Evolutionary conservation across 1,140 invertebrate species (phyloP).

Genomic region (Delia radicum): DNA sequence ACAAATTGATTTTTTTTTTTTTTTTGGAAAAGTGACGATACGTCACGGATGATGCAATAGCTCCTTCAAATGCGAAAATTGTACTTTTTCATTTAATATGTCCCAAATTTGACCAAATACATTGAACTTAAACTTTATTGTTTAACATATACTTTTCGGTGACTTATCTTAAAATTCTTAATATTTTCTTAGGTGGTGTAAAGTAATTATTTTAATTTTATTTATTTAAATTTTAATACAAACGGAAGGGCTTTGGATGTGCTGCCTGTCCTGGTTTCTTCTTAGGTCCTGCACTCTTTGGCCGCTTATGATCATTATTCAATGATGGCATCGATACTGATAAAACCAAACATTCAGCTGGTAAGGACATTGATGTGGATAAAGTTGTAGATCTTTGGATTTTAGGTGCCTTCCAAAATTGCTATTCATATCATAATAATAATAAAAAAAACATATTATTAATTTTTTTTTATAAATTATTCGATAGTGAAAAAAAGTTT

Average conservation of each 20-base stretch:
- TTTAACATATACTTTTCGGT: too few relatives aligned
- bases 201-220: too few relatives aligned
- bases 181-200: too few relatives aligned
- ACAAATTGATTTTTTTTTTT: too few relatives aligned
- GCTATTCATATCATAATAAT: neutral
- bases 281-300: slow-evolving; percentile 52
- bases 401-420: slow-evolving; percentile 52
- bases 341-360: slow-evolving; percentile 52
- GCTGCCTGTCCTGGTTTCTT: slow-evolving; percentile 49
- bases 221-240: slow-evolving; percentile 43
- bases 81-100: too few relatives aligned
- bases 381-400: slow-evolving; percentile 52
- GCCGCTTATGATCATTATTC: slow-evolving; percentile 42
- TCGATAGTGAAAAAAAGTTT: neutral
- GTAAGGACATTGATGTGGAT: slow-evolving; percentile 54
- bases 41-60: too few relatives aligned
- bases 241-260: slow-evolving; percentile 52
- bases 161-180: too few relatives aligned
- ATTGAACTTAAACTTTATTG: too few relatives aligned
- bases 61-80: too few relatives aligned
- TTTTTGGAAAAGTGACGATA: too few relatives aligned
- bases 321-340: slow-evolving; percentile 54
- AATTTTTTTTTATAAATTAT: neutral
- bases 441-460: neutral
- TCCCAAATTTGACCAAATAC: too few relatives aligned